Conservation (phyloP, 2,888 invertebrate species). For the Timema podura region DNA sequence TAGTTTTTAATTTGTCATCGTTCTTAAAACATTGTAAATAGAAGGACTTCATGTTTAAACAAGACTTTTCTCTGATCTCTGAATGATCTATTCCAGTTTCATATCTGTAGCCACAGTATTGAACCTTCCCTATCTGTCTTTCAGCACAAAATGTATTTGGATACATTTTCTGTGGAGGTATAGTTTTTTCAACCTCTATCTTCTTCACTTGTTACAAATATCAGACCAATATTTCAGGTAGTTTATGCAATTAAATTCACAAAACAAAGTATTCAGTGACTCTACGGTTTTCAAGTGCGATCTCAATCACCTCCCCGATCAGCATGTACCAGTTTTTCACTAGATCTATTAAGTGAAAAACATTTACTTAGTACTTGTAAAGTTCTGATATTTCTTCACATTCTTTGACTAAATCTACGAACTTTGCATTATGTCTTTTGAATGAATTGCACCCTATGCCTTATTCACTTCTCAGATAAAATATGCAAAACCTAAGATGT, state of each 20-base stretch:
- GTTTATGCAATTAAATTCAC: background rate
- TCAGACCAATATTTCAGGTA: background rate
- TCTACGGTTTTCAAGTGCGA: background rate
- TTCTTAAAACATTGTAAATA: background rate
- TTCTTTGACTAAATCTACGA: background rate
- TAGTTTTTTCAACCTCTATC: background rate
- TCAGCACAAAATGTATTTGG: no score
- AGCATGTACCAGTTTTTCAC: background rate
- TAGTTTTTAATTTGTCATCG: background rate
- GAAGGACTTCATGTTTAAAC: no score
- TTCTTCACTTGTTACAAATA: background rate
- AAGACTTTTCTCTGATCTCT: conserved; percentile 1
- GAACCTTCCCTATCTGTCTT: background rate
- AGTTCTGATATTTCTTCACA: conserved; percentile 1
- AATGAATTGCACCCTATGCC: background rate
- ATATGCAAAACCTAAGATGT: background rate
- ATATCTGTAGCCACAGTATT: background rate
- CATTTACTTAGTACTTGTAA: background rate
- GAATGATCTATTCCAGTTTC: background rate
- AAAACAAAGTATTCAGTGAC: background rate
- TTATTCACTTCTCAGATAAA: background rate
- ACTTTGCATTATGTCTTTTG: background rate
- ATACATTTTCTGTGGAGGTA: background rate
- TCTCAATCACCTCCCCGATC: background rate
- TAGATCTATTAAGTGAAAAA: conserved; percentile 2